Evolutionary conservation across 2,113 vertebrate species (phyloP), one percentile per base, ranked within the genome.

Genomic region (Cardinalis cardinalis): DNA sequence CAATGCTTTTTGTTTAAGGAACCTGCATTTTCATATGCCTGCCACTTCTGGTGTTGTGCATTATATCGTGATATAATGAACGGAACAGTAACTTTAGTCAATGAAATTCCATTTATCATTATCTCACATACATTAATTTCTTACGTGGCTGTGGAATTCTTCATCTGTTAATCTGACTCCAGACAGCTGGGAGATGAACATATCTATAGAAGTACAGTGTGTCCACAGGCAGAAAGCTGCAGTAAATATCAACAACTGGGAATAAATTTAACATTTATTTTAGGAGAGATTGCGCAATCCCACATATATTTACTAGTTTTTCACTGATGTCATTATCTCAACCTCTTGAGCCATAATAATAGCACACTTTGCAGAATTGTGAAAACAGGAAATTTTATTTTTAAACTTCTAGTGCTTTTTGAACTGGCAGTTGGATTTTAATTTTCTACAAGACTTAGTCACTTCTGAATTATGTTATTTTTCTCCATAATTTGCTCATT

Each of bases 191-290:
- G 25, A 88, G 38, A 21, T 64, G 9, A 8, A 48, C 18, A 14
- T 2, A 29, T 5, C 5, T 8, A 17, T 25, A 29, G 59, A 88
- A 58, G 12, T 12, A 40, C 12, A n/a, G n/a, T 0, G 0, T 14
- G 10, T 40, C 49, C 31, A 48, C 36, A 61, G n/a, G 52, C 24
- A 83, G 59, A 84, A 84, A 72, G 10, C 34, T 72, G 15, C 32
- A 53, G 21, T 44, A 77, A 64, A 29, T 34, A 51, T 12, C 77
- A 70, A 32, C 18, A 26, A 53, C 15, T 1, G 23, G 9, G 18
- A 68, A 18, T 29, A 66, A 70, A 78, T 53, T 70, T 36, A 23
- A 84, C 88, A 59, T 4, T 55, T 21, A 55, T 55, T n/a, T 21
- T 55, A 76, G 5, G 10, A 72, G 23, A 83, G 8, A 66, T 66